A percentile compares a stretch with the other conserved stretches of the same genome.
Conservation (phyloP, 2,113 vertebrate genomes). For the Apeltes quadracus region DNA sequence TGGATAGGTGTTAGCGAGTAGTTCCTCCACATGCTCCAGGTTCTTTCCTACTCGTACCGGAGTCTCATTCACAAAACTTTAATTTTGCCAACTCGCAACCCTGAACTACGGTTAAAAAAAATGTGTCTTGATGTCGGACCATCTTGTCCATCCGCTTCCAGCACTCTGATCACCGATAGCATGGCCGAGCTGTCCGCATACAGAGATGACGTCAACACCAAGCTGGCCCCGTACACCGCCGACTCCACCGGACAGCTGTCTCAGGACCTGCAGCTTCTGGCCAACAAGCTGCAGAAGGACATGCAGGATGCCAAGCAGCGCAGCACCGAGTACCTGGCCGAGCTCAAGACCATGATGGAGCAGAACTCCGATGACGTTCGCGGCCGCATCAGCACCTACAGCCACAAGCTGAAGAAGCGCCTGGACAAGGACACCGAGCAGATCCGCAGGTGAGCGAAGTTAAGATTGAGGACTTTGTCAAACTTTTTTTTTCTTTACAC, state of each 20-base stretch:
- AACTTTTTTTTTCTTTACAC: too few relatives aligned
- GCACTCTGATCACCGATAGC: conserved; percentile 83
- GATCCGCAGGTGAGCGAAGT: conserved; percentile 76
- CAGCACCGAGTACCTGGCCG: conserved; percentile 75
- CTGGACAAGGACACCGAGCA: conserved; percentile 80
- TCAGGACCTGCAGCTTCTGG: conserved; percentile 77
- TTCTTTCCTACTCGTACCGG: neutral
- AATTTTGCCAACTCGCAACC: neutral
- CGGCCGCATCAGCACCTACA: conserved; percentile 70
- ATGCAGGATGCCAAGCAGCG: conserved; percentile 81
- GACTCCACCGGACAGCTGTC: conserved; percentile 63
- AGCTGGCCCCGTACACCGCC: conserved; percentile 72
- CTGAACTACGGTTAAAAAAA: neutral
- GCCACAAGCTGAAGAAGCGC: conserved; percentile 84
- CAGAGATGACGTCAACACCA: conserved; percentile 68
- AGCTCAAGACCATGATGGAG: conserved; percentile 78
- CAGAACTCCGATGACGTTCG: conserved; percentile 78
- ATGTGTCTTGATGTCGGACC: neutral
- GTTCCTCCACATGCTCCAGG: neutral
- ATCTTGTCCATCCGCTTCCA: conserved; percentile 37
- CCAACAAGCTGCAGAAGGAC: conserved; percentile 78
- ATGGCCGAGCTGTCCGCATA: conserved; percentile 79
- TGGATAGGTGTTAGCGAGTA: neutral
- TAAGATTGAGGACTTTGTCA: neutral
- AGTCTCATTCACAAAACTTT: neutral